Evolutionary conservation across 2,888 invertebrate genomes (phyloP).

Genomic region (Synanthedon myopaeformis): DNA sequence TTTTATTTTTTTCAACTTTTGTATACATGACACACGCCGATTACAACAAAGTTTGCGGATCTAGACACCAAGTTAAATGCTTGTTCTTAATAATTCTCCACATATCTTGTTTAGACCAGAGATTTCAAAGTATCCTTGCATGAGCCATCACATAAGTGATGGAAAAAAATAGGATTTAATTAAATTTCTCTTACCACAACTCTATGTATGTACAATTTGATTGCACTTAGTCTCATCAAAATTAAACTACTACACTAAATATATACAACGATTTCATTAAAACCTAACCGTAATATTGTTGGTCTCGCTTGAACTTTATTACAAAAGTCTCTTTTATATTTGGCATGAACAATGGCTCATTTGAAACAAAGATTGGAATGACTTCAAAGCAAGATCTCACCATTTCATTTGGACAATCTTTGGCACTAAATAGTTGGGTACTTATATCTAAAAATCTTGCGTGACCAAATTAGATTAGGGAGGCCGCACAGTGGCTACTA

Average conservation of each 20-base stretch:
- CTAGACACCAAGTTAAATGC: too few species aligned
- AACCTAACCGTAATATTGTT: slow-evolving; percentile 17
- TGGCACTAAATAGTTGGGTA: slow-evolving; percentile 63
- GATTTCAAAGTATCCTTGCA: too few species aligned
- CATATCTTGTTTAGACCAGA: too few species aligned
- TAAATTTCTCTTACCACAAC: background rate
- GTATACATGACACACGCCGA: too few species aligned
- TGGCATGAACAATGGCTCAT: slow-evolving; percentile 56
- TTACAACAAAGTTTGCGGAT: too few species aligned
- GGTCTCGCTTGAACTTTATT: slow-evolving; percentile 4
- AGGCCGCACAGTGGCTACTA: too few species aligned
- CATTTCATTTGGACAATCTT: slow-evolving; percentile 65
- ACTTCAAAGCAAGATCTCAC: slow-evolving; percentile 44
- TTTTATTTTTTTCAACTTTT: too few species aligned
- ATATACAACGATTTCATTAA: slow-evolving; percentile 31
- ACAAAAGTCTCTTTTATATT: slow-evolving; percentile 23
- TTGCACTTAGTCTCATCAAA: slow-evolving; percentile 5
- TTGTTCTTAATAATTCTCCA: too few species aligned
- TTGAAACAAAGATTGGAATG: slow-evolving; percentile 47
- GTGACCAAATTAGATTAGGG: slow-evolving; percentile 11
- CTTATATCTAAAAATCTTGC: slow-evolving; percentile 48
- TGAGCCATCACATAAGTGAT: too few species aligned
- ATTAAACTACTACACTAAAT: slow-evolving; percentile 23
- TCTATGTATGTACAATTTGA: slow-evolving; percentile 26
- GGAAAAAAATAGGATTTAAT: too few species aligned